Base-by-base conservation (phyloP, 2,113 vertebrate genomes). In the Paratilapia polleni region DNA sequence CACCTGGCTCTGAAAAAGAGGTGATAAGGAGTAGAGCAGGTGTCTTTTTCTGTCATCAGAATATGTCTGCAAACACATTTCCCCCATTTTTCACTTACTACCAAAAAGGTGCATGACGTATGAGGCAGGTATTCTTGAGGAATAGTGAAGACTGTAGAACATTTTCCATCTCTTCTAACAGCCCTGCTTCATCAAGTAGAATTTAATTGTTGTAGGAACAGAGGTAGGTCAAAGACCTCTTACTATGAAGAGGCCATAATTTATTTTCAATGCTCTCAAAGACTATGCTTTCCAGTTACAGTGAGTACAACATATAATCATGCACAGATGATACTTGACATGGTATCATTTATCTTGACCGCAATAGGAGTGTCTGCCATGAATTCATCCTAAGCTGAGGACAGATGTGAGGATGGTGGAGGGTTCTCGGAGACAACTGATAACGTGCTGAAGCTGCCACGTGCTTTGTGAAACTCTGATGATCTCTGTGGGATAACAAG, bases 301-400 rank as follows among this genome's bases (percentile, higher is more conserved):
- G n/a, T 15, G 38, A 87, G 60, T 77, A 78, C 43, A 60, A 75
- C 73, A 68, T 78, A 68, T 85, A 89, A 91, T 88, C 77, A 83
- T 43, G 85, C 66, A 77, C 58, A 83, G 86, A 92, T 78, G 81
- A 89, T 74, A 83, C 92, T 92, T 89, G 90, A 90, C 83, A 85
- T 26, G 5, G 68, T 38, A 64, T 81, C 43, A 61, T 88, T 91
- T 85, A 89, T 85, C 78, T 82, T 73, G 59, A 88, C 89, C 83
- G 73, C 34, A 80, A 75, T 49, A 77, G 77, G 57, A 22, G 79
- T 15, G 34, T 6, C 77, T 61, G 77, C 58, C 6, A 19, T 10
- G 3, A 81, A 63, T 62, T 73, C 43, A 5, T 3, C 6, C 79
- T 26, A 20, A 82, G 68, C 24, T 6, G 75, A 58, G 24, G 15